Evolutionary conservation across 2,113 vertebrate genomes (phyloP).

Genomic region (Campylomormyrus numenius): DNA sequence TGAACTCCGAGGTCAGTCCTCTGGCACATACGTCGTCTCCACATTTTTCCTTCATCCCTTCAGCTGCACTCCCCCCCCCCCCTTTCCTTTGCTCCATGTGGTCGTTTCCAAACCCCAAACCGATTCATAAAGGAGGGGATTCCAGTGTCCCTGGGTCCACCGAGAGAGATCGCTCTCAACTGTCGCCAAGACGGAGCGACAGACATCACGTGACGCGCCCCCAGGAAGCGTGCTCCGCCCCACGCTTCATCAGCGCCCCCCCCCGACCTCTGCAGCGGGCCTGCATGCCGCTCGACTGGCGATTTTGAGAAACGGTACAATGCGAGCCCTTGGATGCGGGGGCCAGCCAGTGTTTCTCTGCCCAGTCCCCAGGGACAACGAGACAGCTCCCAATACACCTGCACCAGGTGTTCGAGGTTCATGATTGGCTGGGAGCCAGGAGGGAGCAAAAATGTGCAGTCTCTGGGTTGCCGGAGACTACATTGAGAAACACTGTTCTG

Average conservation of each 20-base stretch:
- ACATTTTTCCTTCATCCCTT: not conserved
- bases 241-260: not conserved
- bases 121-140: conserved; percentile 35
- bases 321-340: not conserved
- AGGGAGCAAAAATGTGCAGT: not conserved
- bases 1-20: conserved; percentile 7
- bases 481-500: not conserved
- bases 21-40: not conserved
- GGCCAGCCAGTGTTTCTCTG: not conserved
- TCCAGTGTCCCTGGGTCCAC: conserved; percentile 42
- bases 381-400: not conserved
- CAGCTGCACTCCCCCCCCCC: not conserved
- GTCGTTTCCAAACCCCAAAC: conserved; percentile 31
- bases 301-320: not conserved
- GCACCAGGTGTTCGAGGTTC: not conserved
- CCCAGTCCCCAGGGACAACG: not conserved
- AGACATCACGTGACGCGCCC: not conserved
- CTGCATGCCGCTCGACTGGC: not conserved
- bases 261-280: not conserved
- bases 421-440: not conserved
- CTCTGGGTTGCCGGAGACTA: not conserved
- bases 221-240: not conserved
- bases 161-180: conserved; percentile 28
- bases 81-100: conserved; percentile 30
- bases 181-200: conserved; percentile 32